Conservation (phyloP, 2,888 invertebrate species). For the Exephanes ischioxanthus region DNA sequence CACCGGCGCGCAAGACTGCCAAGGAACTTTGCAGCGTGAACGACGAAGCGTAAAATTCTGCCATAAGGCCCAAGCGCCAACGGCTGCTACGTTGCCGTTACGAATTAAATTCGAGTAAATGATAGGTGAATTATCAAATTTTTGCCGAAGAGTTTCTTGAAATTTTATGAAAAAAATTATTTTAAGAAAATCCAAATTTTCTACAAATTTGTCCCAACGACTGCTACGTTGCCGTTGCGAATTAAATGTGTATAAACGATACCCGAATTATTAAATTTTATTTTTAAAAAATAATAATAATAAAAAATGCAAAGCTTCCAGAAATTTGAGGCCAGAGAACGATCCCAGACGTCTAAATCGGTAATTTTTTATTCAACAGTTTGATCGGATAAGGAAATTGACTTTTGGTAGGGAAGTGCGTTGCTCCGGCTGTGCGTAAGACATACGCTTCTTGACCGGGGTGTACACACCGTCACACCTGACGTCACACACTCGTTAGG, state of each 20-base stretch:
- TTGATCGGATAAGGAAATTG: conserved; percentile 16
- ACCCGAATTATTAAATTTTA: neutral
- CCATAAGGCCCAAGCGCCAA: conserved; percentile 67
- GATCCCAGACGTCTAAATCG: neutral
- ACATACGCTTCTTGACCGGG: conserved; percentile 73
- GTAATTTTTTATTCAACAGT: neutral
- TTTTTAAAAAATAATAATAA: neutral
- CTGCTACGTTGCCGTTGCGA: conserved; percentile 35
- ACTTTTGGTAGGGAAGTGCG: conserved; percentile 42
- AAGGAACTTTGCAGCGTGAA: conserved; percentile 65
- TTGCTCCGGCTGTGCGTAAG: conserved; percentile 44
- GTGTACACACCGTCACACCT: conserved; percentile 83
- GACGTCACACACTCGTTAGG: conserved; percentile 84
- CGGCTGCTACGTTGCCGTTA: conserved; percentile 41
- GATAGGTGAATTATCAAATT: neutral
- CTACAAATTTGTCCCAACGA: neutral
- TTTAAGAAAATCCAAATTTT: neutral
- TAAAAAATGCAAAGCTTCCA: neutral
- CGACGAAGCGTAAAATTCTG: conserved; percentile 67
- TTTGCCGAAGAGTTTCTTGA: neutral
- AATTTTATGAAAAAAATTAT: neutral
- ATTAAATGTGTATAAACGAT: conserved; percentile 8
- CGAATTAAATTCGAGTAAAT: conserved; percentile 10
- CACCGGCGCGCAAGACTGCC: neutral
- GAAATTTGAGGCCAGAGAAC: neutral